Conservation (phyloP, 2,888 invertebrate genomes). For the Stictocephala bisonia region DNA sequence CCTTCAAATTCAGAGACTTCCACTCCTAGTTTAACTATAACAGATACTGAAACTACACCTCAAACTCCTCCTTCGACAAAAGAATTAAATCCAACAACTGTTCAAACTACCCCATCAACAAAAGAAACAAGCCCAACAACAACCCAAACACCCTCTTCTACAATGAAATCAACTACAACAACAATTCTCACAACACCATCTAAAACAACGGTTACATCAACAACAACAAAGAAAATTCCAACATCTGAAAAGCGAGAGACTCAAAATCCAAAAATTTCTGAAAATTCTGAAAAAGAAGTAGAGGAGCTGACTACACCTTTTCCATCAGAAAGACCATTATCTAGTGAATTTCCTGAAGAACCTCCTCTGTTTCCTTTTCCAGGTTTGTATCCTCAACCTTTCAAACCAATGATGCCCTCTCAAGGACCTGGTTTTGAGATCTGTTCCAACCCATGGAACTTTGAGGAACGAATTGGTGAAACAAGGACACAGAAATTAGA, state of each 20-base stretch:
- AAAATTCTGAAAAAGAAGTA: constrained; percentile 15
- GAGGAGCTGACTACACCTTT: constrained; percentile 28
- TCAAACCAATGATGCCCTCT: constrained; percentile 31
- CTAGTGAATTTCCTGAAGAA: constrained; percentile 35
- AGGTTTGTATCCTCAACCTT: constrained; percentile 21
- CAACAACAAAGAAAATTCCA: constrained; percentile 20
- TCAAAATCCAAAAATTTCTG: constrained; percentile 13
- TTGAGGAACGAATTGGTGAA: constrained; percentile 27
- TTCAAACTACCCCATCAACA: neutral
- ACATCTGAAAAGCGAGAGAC: constrained; percentile 19
- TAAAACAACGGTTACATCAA: too few relatives aligned
- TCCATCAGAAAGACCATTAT: constrained; percentile 26
- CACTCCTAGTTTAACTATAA: too few relatives aligned
- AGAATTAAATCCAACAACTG: neutral
- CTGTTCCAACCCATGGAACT: constrained; percentile 37
- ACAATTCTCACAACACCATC: too few relatives aligned
- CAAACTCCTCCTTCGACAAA: constrained; percentile 6
- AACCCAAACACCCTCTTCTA: neutral
- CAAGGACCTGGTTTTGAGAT: constrained; percentile 18
- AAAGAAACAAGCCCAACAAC: neutral
- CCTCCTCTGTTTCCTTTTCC: constrained; percentile 34
- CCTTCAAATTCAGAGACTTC: too few relatives aligned
- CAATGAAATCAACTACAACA: too few relatives aligned
- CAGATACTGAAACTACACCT: neutral
- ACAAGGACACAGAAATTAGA: constrained; percentile 17